phyloP scores from a whole-genome alignment of 2,888 invertebrate species.

The Epistrophella euchroma region DNA sequence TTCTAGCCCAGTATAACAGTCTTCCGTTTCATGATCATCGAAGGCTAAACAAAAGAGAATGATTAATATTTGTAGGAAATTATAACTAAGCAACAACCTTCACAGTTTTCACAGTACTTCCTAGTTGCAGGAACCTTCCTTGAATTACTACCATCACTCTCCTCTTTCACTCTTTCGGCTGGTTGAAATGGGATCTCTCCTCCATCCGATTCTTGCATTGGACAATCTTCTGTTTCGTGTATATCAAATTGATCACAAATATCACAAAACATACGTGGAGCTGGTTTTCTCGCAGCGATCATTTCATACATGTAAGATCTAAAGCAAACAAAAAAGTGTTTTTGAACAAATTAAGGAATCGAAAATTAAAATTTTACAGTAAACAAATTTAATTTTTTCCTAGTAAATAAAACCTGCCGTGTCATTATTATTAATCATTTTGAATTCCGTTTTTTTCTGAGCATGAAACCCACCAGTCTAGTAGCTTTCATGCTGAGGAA shows the following conservation, averaged over 20 bases:
- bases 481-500: no score
- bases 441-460: no score
- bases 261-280: slow-evolving; percentile 97
- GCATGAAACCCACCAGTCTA: no score
- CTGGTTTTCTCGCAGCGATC: slow-evolving; percentile 83
- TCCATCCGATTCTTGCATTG: slow-evolving; percentile 90
- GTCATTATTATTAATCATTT: no score
- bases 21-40: slow-evolving; percentile 55
- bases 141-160: slow-evolving; percentile 78
- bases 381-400: no score
- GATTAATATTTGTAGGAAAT: not conserved
- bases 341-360: not conserved
- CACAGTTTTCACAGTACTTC: slow-evolving; percentile 96
- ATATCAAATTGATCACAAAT: slow-evolving; percentile 98
- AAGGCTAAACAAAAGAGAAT: slow-evolving; percentile 39
- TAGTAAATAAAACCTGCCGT: no score
- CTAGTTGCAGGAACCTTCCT: slow-evolving; percentile 85
- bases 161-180: not conserved
- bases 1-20: slow-evolving; percentile 62
- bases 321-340: slow-evolving; percentile 21
- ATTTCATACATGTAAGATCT: slow-evolving; percentile 85
- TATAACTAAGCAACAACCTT: slow-evolving; percentile 86
- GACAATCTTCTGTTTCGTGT: slow-evolving; percentile 99
- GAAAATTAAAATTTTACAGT: no score
- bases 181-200: slow-evolving; percentile 82